A percentile compares a stretch with the other conserved stretches of the same genome.
These are phyloP conservation scores for Cotesia chilonis DNA, from an alignment of 1,140 invertebrate genomes.

Conservation along the genomic window DNA sequence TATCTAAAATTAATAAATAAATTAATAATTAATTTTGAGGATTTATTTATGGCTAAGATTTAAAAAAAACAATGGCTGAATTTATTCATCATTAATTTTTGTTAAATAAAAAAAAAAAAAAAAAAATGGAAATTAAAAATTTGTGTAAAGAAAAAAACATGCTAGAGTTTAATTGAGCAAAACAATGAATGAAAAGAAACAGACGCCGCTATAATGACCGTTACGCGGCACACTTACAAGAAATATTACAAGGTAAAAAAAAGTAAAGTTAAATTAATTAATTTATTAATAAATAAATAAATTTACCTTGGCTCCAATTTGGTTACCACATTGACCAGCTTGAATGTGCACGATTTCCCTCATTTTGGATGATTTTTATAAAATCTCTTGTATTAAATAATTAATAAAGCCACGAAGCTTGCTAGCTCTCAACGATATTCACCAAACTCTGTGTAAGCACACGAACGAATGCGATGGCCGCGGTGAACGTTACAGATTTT, in stretches of 20 bases:
- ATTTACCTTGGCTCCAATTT: conserved; percentile 87
- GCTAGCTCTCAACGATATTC: conserved; percentile 24
- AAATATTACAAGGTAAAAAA: neutral
- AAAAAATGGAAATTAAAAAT: too few relatives aligned
- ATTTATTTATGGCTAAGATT: too few relatives aligned
- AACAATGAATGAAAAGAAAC: conserved; percentile 26
- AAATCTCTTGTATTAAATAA: conserved; percentile 24
- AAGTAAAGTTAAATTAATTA: conserved; percentile 12
- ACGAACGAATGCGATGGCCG: conserved; percentile 44
- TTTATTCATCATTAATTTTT: too few relatives aligned
- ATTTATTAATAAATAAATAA: conserved; percentile 5
- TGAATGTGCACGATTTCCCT: conserved; percentile 91
- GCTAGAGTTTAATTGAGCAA: neutral
- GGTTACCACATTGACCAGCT: conserved; percentile 89
- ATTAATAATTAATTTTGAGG: neutral
- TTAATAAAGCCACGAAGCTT: conserved; percentile 28
- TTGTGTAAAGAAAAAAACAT: too few relatives aligned
- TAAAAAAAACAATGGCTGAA: too few relatives aligned
- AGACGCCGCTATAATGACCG: conserved; percentile 24
- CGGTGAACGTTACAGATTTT: conserved; percentile 63
- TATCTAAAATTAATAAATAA: neutral
- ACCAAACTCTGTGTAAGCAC: conserved; percentile 37
- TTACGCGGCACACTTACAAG: conserved; percentile 4
- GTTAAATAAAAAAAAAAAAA: too few relatives aligned
- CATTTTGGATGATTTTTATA: conserved; percentile 69